A percentile compares a stretch with the other conserved stretches of the same genome.
Evolutionary conservation across 2,888 invertebrate species (phyloP).

Genomic region (Heteropelma amictum): DNA sequence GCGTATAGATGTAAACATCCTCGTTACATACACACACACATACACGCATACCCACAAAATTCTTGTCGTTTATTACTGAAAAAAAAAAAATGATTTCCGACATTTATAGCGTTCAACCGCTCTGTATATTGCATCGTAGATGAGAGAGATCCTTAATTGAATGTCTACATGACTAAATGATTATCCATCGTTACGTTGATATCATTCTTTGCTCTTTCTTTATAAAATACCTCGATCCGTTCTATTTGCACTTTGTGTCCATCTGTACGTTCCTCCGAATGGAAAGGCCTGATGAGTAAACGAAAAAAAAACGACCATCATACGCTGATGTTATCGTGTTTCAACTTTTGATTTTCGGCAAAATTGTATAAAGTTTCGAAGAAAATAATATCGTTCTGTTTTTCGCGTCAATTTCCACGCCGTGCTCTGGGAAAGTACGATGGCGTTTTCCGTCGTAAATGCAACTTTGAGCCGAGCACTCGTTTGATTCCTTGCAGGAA

Average conservation of each 20-base stretch:
- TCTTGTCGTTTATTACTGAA: constrained; percentile 5
- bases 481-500: too few species aligned
- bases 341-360: too few species aligned
- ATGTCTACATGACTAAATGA: constrained; percentile 47
- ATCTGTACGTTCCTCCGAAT: too few species aligned
- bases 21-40: constrained; percentile 46
- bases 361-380: too few species aligned
- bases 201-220: constrained; percentile 11
- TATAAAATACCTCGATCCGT: constrained; percentile 4
- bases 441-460: too few species aligned
- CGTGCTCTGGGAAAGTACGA: too few species aligned
- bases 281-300: too few species aligned
- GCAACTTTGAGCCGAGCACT: too few species aligned
- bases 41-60: constrained; percentile 27
- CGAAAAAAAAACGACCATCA: too few species aligned
- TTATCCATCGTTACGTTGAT: constrained; percentile 47
- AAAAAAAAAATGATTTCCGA: constrained; percentile 21
- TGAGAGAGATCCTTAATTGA: constrained; percentile 47
- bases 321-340: too few species aligned
- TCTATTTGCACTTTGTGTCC: neutral
- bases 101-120: constrained; percentile 48
- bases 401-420: too few species aligned
- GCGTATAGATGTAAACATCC: constrained; percentile 45
- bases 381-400: too few species aligned
- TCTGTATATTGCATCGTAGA: constrained; percentile 28